Base-by-base conservation (phyloP, 1,140 invertebrate genomes). In the Rhizoglyphus robini region DNA sequence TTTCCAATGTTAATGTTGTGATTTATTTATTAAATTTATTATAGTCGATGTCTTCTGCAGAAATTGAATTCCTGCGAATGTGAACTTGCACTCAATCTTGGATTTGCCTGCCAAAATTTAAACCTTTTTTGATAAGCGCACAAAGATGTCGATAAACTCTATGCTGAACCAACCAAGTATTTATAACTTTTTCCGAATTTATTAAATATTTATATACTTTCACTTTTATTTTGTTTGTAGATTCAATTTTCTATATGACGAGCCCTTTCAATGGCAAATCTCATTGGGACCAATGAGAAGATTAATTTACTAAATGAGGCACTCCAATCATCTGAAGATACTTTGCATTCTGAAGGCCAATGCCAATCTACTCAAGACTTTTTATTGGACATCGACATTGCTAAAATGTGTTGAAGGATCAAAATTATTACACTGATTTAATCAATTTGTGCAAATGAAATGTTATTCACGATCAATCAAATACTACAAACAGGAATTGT, bases 11-110 rank as follows among this genome's bases (percentile, higher is more conserved):
- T 31, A 3, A n/a, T n/a, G n/a, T n/a, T n/a, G n/a, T n/a, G n/a
- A n/a, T n/a, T n/a, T 27, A 25, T 5, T 15, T 54, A 29, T 20
- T 20, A 36, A 47, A 13, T 15, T 5, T 38, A 30, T 65, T n/a
- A n/a, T 57, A 65, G 20, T 49, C 77, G 15, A 72, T 71, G 36
- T 23, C 15, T 25, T 58, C 66, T 4, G 67, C 75, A 18, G 68
- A 62, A n/a, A n/a, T 61, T 54, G 29, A 51, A 51, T 25, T 11
- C 48, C 31, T 65, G 67, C 58, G 77, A 93, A 72, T 78, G 86
- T 65, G 82, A 90, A 31, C 75, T 92, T 0, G 82, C 88, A 32
- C 79, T 91, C 0, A 96, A 96, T 75, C 80, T 92, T 59, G 90
- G 89, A 1, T 77, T 93, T 0, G 84, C 90, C 0, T 81, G 85